These are phyloP conservation scores for Coenonympha arcania DNA, from an alignment of 2,888 invertebrate species.

Conservation along the genomic window DNA sequence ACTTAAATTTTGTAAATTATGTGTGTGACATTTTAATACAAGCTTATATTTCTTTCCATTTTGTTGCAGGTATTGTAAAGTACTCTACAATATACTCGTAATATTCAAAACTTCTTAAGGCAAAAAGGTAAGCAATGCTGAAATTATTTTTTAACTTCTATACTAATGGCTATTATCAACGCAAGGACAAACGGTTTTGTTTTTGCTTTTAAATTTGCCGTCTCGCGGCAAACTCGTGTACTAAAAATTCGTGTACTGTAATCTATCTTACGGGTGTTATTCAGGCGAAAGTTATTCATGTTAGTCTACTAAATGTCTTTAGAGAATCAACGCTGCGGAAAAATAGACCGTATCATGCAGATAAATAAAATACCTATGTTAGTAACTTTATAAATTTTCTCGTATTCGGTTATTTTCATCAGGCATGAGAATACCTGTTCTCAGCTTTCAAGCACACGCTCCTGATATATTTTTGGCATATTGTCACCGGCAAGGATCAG, in stretches of 20 bases:
- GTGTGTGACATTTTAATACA: background rate
- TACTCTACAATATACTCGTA: background rate
- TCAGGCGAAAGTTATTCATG: background rate
- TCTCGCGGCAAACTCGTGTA: background rate
- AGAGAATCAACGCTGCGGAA: background rate
- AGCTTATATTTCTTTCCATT: background rate
- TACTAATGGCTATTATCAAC: no score
- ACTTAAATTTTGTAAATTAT: no score
- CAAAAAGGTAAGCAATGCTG: background rate
- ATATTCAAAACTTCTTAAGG: background rate
- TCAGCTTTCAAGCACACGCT: no score
- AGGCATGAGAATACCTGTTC: no score
- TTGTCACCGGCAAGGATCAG: no score
- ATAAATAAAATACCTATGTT: no score
- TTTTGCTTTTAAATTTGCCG: background rate
- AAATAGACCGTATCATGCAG: background rate
- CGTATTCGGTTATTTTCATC: background rate
- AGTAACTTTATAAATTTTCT: background rate
- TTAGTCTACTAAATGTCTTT: constrained; percentile 3
- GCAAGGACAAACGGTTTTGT: no score
- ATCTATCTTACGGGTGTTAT: background rate
- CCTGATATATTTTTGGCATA: no score
- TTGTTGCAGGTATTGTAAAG: background rate
- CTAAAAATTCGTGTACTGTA: background rate
- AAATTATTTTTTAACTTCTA: background rate